These are phyloP conservation scores for Eulemur rubriventer DNA, from an alignment of 2,797 vertebrate genomes.

Conservation along the genomic window DNA sequence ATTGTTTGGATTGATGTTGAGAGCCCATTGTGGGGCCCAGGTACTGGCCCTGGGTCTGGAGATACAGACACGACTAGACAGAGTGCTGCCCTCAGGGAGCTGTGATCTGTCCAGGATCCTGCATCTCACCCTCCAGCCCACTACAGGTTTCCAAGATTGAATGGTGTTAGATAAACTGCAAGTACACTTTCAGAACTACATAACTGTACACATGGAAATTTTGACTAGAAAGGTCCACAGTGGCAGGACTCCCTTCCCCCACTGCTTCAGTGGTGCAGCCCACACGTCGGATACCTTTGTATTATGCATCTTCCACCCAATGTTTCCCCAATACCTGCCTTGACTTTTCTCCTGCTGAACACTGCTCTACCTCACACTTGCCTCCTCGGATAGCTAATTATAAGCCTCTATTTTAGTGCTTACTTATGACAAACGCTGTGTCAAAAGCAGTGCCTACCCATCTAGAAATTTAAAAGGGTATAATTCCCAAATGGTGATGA, in stretches of 20 bases:
- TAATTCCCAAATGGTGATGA: conserved; percentile 40
- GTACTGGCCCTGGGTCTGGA: not conserved
- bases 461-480: not conserved
- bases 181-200: not conserved
- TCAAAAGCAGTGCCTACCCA: conserved; percentile 40
- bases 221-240: not conserved
- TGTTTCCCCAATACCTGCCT: not conserved
- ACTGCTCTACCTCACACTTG: not conserved
- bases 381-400: conserved; percentile 70
- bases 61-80: not conserved
- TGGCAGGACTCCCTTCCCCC: not conserved
- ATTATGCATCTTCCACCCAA: not conserved
- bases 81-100: not conserved
- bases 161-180: not conserved
- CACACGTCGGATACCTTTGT: not conserved
- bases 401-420: conserved; percentile 60
- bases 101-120: not conserved
- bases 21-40: not conserved
- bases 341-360: not conserved
- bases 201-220: not conserved
- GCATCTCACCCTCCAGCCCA: not conserved
- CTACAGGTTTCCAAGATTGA: not conserved
- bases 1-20: not conserved
- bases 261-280: not conserved
- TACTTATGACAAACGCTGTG: conserved; percentile 41